Conservation (phyloP, 2,888 invertebrate species). For the Horisme vitalbata region DNA sequence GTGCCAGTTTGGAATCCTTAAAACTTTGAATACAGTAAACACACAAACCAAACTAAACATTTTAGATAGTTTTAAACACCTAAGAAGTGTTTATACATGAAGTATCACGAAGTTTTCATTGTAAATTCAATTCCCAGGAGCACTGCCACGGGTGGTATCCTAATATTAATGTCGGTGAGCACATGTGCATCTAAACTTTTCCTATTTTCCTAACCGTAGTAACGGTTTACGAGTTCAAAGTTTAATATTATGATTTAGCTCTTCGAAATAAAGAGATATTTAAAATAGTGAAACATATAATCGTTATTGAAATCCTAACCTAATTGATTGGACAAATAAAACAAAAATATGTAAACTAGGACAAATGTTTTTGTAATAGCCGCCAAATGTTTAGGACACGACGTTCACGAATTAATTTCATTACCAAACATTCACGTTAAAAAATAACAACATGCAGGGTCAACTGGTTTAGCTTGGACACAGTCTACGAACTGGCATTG, state of each 20-base stretch:
- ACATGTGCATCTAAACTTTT: conserved; percentile 14
- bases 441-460: conserved; percentile 45
- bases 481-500: conserved; percentile 47
- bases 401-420: conserved; percentile 33
- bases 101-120: conserved; percentile 8
- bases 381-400: conserved; percentile 51
- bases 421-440: conserved; percentile 29
- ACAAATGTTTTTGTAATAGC: conserved; percentile 45
- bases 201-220: conserved; percentile 1
- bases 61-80: conserved; percentile 1
- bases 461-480: conserved; percentile 37
- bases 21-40: no score
- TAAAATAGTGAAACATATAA: no score
- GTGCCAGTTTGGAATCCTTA: conserved; percentile 8
- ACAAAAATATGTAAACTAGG: conserved; percentile 25
- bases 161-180: conserved; percentile 13
- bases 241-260: not conserved
- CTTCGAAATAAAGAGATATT: no score
- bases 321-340: no score
- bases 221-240: not conserved
- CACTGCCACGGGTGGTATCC: conserved; percentile 7
- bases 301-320: no score
- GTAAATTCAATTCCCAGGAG: conserved; percentile 12
- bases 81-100: conserved; percentile 11
- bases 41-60: conserved; percentile 10